Base-by-base conservation (phyloP, 2,797 vertebrate species). In the Danio jaintianensis region DNA sequence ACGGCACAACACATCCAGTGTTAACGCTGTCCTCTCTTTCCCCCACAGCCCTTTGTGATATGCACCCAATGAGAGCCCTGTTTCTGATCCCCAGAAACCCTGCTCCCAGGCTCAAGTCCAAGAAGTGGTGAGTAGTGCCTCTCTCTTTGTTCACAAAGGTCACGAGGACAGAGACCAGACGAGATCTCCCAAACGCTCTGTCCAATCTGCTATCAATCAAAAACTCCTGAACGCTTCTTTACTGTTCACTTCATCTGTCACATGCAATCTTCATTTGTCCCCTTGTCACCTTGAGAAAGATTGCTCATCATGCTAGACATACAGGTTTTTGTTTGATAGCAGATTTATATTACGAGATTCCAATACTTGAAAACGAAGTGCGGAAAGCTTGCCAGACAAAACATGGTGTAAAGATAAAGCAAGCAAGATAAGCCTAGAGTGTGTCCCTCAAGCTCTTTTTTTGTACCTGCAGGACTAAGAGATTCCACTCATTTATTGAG, bases 41-140 rank as follows among this genome's bases (percentile, higher is more conserved):
- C 29, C 75, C 75, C 90, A 43, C 85, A 99, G 97, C 98, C 13
- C 95, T 99, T 85, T 97, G 96, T 85, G 97, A 97, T 83, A 96
- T 98, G 96, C 96, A 97, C 83, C 96, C 97, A 68, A 97, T 99
- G 96, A 95, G 96, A 88, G 98, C 98, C 38, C 94, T 99, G 84
- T 97, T 98, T 91, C 94, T 97, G 86, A 99, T 99, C 83, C 95
- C 96, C 7, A 94, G 97, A 75, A 98, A 96, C 88, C 95, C 96
- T 0, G 94, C 97, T 0, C 98, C 97, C 0, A 94, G 95, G 85
- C 93, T 99, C 89, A 98, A 97, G 89, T 96, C 96, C 1, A 97
- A 96, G 91, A 98, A 98, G 90, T 99, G 97, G 98, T 99, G 88
- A 97, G 96, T 89, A 12, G 29, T 29, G 56, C 6, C 7, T 18